Percentiles rank a stretch among this genome's conserved stretches.
Evolutionary conservation across 2,797 vertebrate species (phyloP).

Genomic region (Kryptopterus vitreolus): DNA sequence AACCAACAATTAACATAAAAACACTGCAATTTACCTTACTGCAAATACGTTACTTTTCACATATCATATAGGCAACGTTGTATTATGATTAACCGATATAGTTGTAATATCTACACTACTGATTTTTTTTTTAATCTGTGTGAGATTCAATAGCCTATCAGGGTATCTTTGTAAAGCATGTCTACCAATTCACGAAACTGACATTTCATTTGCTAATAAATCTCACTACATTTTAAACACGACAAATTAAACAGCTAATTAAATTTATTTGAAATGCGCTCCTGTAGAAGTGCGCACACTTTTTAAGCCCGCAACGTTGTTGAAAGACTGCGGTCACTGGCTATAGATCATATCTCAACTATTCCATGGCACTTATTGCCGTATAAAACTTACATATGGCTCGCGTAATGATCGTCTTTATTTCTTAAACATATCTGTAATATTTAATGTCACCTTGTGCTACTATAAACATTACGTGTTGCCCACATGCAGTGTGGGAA

Average conservation of each 20-base stretch:
- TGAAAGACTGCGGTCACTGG: conserved; percentile 50
- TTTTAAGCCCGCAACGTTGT: conserved; percentile 21
- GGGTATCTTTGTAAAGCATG: background rate
- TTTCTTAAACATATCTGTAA: conserved; percentile 50
- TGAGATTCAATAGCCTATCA: background rate
- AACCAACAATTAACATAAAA: too few relatives aligned
- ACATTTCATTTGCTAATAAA: conserved; percentile 10
- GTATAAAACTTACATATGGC: conserved; percentile 55
- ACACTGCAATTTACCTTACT: too few relatives aligned
- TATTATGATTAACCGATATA: too few relatives aligned
- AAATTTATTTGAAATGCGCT: conserved; percentile 37
- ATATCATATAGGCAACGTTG: too few relatives aligned
- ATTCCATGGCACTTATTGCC: conserved; percentile 55
- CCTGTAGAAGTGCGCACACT: background rate
- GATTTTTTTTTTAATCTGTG: background rate
- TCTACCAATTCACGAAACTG: background rate
- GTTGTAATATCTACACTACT: too few relatives aligned
- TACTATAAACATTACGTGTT: conserved; percentile 68
- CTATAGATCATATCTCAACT: conserved; percentile 69
- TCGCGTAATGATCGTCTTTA: conserved; percentile 52
- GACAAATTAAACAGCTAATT: conserved; percentile 30
- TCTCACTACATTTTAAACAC: conserved; percentile 4
- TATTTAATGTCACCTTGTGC: conserved; percentile 48
- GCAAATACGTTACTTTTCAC: too few relatives aligned
- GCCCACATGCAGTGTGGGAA: background rate